These are phyloP conservation scores for Holotrichia oblita DNA, from an alignment of 1,140 invertebrate species.

Conservation along the genomic window DNA sequence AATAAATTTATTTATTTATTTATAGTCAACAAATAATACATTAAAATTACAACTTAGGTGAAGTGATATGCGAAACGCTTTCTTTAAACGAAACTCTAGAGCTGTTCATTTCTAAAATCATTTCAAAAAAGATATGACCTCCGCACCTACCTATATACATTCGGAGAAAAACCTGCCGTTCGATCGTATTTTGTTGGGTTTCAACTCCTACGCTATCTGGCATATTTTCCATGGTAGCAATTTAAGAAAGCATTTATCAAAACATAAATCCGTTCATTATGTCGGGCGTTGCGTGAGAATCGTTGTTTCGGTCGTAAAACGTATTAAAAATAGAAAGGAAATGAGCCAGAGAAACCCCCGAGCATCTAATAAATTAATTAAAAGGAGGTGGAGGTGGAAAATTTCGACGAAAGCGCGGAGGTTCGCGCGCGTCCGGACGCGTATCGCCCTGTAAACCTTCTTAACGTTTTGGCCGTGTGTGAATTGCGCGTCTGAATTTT, in stretches of 20 bases:
- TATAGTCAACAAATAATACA: no score
- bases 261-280: conserved; percentile 6
- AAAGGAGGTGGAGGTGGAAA: not conserved
- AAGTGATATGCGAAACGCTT: no score
- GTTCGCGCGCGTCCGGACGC: no score
- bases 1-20: no score
- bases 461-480: no score
- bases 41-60: no score
- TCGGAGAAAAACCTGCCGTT: not conserved
- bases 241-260: conserved; percentile 21
- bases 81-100: no score
- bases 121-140: no score
- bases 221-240: conserved; percentile 12
- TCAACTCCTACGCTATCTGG: not conserved
- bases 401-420: no score
- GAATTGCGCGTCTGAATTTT: not conserved
- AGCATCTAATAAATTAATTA: conserved; percentile 4
- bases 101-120: no score
- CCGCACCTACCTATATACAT: no score
- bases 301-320: not conserved
- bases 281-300: not conserved
- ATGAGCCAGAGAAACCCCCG: not conserved
- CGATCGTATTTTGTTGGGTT: not conserved
- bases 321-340: conserved; percentile 18
- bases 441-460: no score